These are phyloP conservation scores for Corythoichthys intestinalis DNA, from an alignment of 2,113 vertebrate species.

Conservation along the genomic window DNA sequence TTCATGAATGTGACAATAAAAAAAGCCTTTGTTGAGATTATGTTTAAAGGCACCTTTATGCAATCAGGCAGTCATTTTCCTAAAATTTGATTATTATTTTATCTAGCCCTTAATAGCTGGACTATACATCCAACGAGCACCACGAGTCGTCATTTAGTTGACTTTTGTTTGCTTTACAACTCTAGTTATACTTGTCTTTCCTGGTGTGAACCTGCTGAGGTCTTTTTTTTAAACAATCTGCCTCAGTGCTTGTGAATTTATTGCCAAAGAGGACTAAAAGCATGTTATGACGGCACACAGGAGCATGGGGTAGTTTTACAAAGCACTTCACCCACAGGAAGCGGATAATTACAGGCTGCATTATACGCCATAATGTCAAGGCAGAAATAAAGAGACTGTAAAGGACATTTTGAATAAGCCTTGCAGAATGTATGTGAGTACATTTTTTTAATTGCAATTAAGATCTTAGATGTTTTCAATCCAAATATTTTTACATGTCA, in stretches of 20 bases:
- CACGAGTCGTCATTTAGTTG: background rate
- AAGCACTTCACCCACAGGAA: conserved; percentile 64
- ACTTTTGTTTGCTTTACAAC: background rate
- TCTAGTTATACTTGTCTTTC: conserved; percentile 40
- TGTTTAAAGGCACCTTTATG: too few relatives aligned
- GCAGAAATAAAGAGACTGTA: conserved; percentile 56
- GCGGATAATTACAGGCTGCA: conserved; percentile 64
- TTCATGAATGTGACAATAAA: too few relatives aligned
- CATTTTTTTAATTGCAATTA: conserved; percentile 48
- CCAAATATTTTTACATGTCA: conserved; percentile 50
- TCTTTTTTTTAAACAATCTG: conserved; percentile 23
- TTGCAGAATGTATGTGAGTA: conserved; percentile 58
- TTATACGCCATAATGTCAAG: conserved; percentile 60
- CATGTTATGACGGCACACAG: conserved; percentile 53
- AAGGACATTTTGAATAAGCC: conserved; percentile 47
- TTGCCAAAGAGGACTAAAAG: conserved; percentile 52
- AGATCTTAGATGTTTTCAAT: conserved; percentile 61
- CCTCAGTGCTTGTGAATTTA: conserved; percentile 36
- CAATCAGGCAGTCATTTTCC: too few relatives aligned
- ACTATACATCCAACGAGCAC: background rate
- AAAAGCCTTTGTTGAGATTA: too few relatives aligned
- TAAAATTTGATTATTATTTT: too few relatives aligned
- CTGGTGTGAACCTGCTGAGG: conserved; percentile 53
- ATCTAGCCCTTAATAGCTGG: too few relatives aligned
- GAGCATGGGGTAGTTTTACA: conserved; percentile 53